phyloP scores from a whole-genome alignment of 2,888 invertebrate species.

The Nemapogon koenigi region DNA sequence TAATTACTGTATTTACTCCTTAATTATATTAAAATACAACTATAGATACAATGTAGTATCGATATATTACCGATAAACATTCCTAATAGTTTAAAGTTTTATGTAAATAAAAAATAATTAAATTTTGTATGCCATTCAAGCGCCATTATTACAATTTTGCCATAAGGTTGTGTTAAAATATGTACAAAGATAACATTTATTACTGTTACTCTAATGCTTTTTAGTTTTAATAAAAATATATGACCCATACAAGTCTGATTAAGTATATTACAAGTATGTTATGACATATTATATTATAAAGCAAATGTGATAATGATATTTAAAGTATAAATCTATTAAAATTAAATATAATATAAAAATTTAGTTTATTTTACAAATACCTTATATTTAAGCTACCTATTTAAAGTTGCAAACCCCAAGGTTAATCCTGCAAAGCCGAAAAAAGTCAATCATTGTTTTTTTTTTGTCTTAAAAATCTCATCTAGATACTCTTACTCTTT shows the following conservation, averaged over 20 bases:
- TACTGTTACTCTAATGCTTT: constrained; percentile 31
- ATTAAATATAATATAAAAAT: constrained; percentile 4
- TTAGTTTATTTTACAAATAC: no score
- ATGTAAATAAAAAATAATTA: neutral
- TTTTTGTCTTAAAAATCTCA: no score
- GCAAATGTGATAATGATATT: constrained; percentile 57
- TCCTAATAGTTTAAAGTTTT: no score
- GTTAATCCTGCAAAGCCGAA: no score
- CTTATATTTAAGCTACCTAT: no score
- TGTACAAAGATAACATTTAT: constrained; percentile 56
- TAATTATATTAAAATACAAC: no score
- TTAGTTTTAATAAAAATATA: constrained; percentile 50
- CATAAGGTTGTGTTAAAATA: constrained; percentile 54
- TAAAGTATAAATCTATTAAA: constrained; percentile 20
- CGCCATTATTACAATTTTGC: constrained; percentile 52
- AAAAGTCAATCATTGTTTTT: neutral
- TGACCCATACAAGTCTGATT: constrained; percentile 53
- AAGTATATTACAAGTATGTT: constrained; percentile 24
- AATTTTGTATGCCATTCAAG: constrained; percentile 16
- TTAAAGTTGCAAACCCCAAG: no score
- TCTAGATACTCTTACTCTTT: no score
- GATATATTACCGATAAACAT: no score
- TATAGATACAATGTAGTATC: no score
- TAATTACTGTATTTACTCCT: no score
- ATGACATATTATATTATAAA: constrained; percentile 6